Conservation (phyloP, 2,113 vertebrate species). For the Numenius arquata region DNA sequence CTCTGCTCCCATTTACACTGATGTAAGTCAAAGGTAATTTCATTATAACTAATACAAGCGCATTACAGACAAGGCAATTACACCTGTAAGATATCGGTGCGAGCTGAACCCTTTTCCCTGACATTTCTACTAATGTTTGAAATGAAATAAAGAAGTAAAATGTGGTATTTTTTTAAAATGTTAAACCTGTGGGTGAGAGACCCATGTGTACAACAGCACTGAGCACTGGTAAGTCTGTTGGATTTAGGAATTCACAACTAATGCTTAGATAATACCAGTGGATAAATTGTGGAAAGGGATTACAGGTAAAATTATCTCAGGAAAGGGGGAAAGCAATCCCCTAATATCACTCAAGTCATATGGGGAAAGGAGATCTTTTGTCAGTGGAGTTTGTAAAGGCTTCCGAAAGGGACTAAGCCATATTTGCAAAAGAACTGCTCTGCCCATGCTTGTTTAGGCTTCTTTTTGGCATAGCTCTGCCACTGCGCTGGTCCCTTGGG, state of each 20-base stretch:
- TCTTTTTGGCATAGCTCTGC: background rate
- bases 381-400: background rate
- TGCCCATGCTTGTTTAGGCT: background rate
- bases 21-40: slow-evolving; percentile 24
- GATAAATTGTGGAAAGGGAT: background rate
- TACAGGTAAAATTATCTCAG: background rate
- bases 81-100: background rate
- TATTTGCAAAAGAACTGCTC: background rate
- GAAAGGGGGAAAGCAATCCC: background rate
- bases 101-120: slow-evolving; percentile 21
- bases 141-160: background rate
- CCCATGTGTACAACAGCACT: rapidly evolving
- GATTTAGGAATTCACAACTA: background rate
- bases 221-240: background rate
- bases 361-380: background rate
- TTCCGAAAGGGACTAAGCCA: background rate
- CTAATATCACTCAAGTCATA: rapidly evolving
- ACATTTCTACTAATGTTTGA: slow-evolving; percentile 27
- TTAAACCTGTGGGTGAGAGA: background rate
- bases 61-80: background rate
- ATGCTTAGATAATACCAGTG: background rate
- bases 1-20: background rate
- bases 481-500: rapidly evolving
- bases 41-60: background rate
- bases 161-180: background rate